phyloP scores from a whole-genome alignment of 2,113 vertebrate species.

The Embiotoca jacksoni region DNA sequence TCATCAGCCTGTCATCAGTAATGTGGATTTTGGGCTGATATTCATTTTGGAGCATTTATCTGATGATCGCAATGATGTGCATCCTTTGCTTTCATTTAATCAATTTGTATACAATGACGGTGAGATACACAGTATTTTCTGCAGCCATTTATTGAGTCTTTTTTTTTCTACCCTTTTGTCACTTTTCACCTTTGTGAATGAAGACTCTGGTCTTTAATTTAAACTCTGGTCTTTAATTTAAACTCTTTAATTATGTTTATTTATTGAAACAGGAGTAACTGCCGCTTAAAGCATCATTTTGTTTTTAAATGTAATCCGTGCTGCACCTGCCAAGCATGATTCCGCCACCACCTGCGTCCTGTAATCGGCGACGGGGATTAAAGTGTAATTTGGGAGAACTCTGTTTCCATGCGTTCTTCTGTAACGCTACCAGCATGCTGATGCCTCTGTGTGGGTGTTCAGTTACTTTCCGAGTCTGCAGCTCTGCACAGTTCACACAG shows the following conservation, averaged over 20 bases:
- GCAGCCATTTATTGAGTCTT: not conserved
- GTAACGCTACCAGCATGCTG: slow-evolving; percentile 11
- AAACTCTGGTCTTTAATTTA: not conserved
- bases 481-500: slow-evolving; percentile 34
- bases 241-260: not conserved
- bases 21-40: too few relatives aligned
- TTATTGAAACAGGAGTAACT: slow-evolving; percentile 22
- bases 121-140: not conserved
- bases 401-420: slow-evolving; percentile 28
- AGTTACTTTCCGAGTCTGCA: slow-evolving; percentile 45
- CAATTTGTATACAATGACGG: too few relatives aligned
- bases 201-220: not conserved
- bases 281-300: not conserved
- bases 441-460: slow-evolving; percentile 50
- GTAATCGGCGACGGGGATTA: slow-evolving; percentile 48
- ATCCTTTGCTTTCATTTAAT: too few relatives aligned
- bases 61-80: too few relatives aligned
- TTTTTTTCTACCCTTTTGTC: not conserved
- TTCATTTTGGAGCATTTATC: too few relatives aligned
- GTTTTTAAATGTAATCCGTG: not conserved
- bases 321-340: slow-evolving; percentile 23
- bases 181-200: not conserved
- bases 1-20: too few relatives aligned
- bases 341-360: slow-evolving; percentile 15
- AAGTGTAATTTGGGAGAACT: slow-evolving; percentile 53